These are phyloP conservation scores for Proteles cristata DNA, from an alignment of 2,113 vertebrate species.

Conservation along the genomic window DNA sequence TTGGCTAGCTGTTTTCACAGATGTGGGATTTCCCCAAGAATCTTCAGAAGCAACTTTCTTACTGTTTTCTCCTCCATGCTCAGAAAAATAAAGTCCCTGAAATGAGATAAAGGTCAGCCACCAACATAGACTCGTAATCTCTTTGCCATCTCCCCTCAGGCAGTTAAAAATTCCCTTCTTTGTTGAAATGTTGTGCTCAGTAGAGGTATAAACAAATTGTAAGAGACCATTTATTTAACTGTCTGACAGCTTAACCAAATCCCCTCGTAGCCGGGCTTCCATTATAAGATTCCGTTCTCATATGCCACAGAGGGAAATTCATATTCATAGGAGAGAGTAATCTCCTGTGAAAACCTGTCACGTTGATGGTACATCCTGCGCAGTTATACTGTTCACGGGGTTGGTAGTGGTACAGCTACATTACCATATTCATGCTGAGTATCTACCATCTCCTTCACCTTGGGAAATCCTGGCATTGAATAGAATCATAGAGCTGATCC, in stretches of 20 bases:
- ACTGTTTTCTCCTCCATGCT: neutral
- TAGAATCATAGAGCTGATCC: conserved; percentile 47
- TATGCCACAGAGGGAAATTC: conserved; percentile 54
- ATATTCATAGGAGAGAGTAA: conserved; percentile 59
- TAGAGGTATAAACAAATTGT: conserved; percentile 55
- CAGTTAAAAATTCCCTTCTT: neutral
- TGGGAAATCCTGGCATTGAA: conserved; percentile 53
- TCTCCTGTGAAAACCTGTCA: conserved; percentile 70
- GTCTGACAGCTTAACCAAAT: conserved; percentile 57
- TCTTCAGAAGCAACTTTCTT: conserved; percentile 11
- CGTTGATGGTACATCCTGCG: neutral
- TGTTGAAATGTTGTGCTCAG: conserved; percentile 66
- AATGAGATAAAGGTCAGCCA: conserved; percentile 51
- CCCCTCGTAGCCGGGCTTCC: conserved; percentile 41
- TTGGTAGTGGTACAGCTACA: neutral
- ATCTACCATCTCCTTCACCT: neutral
- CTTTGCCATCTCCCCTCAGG: conserved; percentile 57
- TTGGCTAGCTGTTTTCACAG: conserved; percentile 3
- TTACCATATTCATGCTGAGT: conserved; percentile 41
- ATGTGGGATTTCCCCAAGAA: neutral
- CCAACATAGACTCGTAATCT: conserved; percentile 24
- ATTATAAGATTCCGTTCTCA: conserved; percentile 1
- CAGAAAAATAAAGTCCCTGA: conserved; percentile 46
- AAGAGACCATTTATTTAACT: conserved; percentile 64
- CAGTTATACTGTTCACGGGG: conserved; percentile 28